phyloP scores from a whole-genome alignment of 2,888 invertebrate genomes.

The Erpobdella octoculata region DNA sequence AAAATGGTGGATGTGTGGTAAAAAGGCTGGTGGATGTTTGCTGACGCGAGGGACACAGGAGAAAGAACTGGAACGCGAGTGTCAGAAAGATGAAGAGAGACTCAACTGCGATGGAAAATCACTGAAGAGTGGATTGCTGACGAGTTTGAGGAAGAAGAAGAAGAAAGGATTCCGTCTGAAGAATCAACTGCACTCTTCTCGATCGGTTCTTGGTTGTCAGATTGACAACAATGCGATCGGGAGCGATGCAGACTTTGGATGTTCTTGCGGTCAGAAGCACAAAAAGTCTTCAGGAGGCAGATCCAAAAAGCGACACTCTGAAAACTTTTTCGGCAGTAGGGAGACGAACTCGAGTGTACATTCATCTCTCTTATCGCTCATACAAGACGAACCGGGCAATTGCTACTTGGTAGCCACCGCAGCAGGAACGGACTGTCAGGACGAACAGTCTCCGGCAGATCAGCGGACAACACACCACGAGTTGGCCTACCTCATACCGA shows the following conservation, averaged over 20 bases:
- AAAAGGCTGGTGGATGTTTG: not conserved
- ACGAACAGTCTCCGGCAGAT: not conserved
- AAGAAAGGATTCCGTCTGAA: constrained; percentile 13
- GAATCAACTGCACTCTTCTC: constrained; percentile 12
- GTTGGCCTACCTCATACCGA: constrained; percentile 24
- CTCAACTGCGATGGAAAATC: not conserved
- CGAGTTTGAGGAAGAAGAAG: not conserved
- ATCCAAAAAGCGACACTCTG: not conserved
- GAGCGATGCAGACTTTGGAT: not conserved
- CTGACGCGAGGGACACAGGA: too few relatives aligned
- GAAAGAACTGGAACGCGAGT: too few relatives aligned
- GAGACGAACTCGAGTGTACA: not conserved
- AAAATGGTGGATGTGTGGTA: not conserved
- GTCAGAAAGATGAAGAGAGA: not conserved
- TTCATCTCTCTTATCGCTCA: constrained; percentile 21
- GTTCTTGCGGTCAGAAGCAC: not conserved
- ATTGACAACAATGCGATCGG: not conserved
- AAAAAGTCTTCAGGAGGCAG: not conserved
- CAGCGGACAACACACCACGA: not conserved
- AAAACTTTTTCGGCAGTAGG: not conserved
- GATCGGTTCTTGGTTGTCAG: constrained; percentile 1
- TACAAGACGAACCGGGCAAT: constrained; percentile 18
- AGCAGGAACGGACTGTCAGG: not conserved
- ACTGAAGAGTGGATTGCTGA: not conserved
- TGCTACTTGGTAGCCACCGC: constrained; percentile 21